These are phyloP conservation scores for Zaprionus tsacasi DNA, from an alignment of 1,140 invertebrate species.

Conservation along the genomic window DNA sequence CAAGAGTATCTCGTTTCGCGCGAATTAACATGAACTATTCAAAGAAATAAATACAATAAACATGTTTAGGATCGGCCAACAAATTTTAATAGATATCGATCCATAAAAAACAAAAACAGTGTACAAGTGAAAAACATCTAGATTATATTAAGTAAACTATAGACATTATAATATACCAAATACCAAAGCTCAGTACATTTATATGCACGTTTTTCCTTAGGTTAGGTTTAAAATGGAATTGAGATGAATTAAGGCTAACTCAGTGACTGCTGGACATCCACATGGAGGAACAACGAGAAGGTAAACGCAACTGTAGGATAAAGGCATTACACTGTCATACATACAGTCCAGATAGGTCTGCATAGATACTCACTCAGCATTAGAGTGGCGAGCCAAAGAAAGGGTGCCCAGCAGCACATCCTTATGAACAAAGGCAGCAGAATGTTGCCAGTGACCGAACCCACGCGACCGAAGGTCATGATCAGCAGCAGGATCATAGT, in stretches of 20 bases:
- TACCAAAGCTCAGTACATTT: not conserved
- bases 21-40: too few relatives aligned
- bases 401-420: slow-evolving; percentile 55
- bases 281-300: slow-evolving; percentile 59
- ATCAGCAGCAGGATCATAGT: slow-evolving; percentile 73
- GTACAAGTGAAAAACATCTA: too few relatives aligned
- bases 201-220: too few relatives aligned
- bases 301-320: slow-evolving; percentile 51
- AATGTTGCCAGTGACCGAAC: slow-evolving; percentile 62
- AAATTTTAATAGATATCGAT: not conserved
- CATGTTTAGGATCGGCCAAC: too few relatives aligned
- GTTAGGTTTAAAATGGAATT: too few relatives aligned
- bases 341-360: not conserved
- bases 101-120: too few relatives aligned
- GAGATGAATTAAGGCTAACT: slow-evolving; percentile 7
- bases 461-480: slow-evolving; percentile 68
- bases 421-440: slow-evolving; percentile 61
- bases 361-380: slow-evolving; percentile 53
- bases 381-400: slow-evolving; percentile 52
- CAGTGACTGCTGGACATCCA: slow-evolving; percentile 58
- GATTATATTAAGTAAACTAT: not conserved
- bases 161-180: not conserved
- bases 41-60: too few relatives aligned
- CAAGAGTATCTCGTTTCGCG: too few relatives aligned
- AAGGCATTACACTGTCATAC: not conserved